Evolutionary conservation across 1,140 invertebrate genomes (phyloP).

Genomic region (Aphaenogaster ashmeadi): DNA sequence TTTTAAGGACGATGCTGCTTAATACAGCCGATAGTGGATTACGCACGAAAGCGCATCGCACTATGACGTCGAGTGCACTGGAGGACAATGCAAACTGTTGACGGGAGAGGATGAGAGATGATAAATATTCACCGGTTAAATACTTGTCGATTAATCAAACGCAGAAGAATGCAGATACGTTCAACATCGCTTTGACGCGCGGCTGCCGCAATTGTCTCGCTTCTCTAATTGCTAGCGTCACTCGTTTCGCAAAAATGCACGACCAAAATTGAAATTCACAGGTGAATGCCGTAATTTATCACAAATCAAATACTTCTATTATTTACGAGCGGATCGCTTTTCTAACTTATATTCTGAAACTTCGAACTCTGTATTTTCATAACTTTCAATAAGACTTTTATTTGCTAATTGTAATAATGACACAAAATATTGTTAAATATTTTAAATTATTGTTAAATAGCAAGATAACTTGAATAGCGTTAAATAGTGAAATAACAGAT

Average conservation of each 20-base stretch:
- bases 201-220: conserved; percentile 19
- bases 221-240: background rate
- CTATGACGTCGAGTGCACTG: conserved; percentile 23
- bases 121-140: conserved; percentile 66
- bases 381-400: background rate
- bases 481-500: background rate
- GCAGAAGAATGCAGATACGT: conserved; percentile 35
- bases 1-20: conserved; percentile 53
- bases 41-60: conserved; percentile 35
- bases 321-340: background rate
- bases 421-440: background rate
- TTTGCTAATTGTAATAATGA: background rate
- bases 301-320: conserved; percentile 10
- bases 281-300: background rate
- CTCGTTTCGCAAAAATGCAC: background rate
- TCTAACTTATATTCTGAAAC: background rate
- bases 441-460: background rate
- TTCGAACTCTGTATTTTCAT: background rate
- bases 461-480: background rate
- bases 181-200: background rate
- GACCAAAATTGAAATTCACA: conserved; percentile 12
- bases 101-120: conserved; percentile 48
- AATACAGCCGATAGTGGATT: conserved; percentile 57
- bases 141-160: conserved; percentile 72
- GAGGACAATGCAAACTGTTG: conserved; percentile 63